Base-by-base conservation (phyloP, 2,113 vertebrate species). In the Zapus hudsonius region DNA sequence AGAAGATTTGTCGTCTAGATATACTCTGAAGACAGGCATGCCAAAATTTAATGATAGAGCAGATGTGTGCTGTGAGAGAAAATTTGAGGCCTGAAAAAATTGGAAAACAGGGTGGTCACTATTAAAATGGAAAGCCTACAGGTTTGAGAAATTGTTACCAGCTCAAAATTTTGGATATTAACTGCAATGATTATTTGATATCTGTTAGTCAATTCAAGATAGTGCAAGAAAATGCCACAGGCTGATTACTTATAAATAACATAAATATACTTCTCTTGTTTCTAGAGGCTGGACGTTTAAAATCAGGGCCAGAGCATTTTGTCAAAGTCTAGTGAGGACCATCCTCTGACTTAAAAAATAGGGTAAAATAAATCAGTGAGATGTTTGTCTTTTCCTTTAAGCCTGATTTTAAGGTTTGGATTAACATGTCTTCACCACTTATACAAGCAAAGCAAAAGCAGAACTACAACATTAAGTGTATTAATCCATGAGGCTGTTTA, bases 371-470 rank as follows among this genome's bases (percentile, higher is more conserved):
- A 44, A 42, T 22, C 8, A 76, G 9, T 66, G 33, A 79, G 20
- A 10, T 63, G 82, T 73, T 80, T 63, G 1, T 19, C 15, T 52
- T 79, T 67, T 67, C 19, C 33, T 8, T 73, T 73, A 63, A 79
- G 31, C 55, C 19, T 69, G 57, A 63, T 8, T 70, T 69, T 87
- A 76, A 90, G n/a, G 1, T 63, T 78, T 42, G 17, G 27, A 44
- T 29, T 42, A 75, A 66, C 22, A 42, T 82, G 29, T 88, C 5
- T 83, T 80, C 3, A 89, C 22, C 42, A 42, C 42, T 61, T 23
- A 74, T 40, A 25, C 83, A 92, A 92, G 66, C 12, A 88, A 76
- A 92, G 59, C 64, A 69, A 31, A 82, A 73, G 64, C n/a, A 75
- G 20, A 85, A 55, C 7, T 47, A 36, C 29, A 73, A 52, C 61